Percentiles rank a stretch among this genome's conserved stretches.
phyloP scores from a whole-genome alignment of 1,140 invertebrate species.

The Bursaphelenchus mucronatus region DNA sequence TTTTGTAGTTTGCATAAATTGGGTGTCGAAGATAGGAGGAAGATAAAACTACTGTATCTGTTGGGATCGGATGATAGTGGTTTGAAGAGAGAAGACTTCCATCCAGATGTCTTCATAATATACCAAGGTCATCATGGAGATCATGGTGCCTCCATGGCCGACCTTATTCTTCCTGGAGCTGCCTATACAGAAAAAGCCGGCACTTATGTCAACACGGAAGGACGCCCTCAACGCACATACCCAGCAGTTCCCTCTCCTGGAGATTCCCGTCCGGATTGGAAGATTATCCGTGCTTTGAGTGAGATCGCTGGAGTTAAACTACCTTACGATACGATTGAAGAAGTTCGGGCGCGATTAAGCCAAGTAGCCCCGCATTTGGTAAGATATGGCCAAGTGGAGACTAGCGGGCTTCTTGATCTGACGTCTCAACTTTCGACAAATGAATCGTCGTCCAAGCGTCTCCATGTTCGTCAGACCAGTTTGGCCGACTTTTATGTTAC shows the following conservation, averaged over 20 bases:
- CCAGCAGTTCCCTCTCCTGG: conserved; percentile 87
- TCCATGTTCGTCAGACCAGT: conserved; percentile 67
- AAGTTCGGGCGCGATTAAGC: conserved; percentile 75
- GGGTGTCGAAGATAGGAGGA: conserved; percentile 56
- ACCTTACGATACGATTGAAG: conserved; percentile 81
- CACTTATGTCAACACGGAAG: conserved; percentile 95
- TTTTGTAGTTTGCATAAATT: conserved; percentile 76
- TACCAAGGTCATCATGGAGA: conserved; percentile 98
- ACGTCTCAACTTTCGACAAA: conserved; percentile 70
- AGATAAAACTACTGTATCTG: conserved; percentile 79
- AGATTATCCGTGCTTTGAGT: conserved; percentile 84
- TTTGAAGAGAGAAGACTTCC: conserved; percentile 74
- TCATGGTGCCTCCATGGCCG: conserved; percentile 81
- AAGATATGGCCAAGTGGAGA: conserved; percentile 76
- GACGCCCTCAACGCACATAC: conserved; percentile 78
- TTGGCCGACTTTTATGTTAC: conserved; percentile 98
- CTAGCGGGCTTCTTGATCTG: conserved; percentile 76
- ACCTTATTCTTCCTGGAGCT: conserved; percentile 88
- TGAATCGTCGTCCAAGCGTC: conserved; percentile 44
- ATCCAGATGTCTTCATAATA: conserved; percentile 78
- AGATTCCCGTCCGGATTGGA: conserved; percentile 92
- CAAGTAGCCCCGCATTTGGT: conserved; percentile 79
- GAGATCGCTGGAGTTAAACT: conserved; percentile 77
- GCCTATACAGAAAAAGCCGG: conserved; percentile 96
- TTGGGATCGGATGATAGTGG: conserved; percentile 84